phyloP scores from a whole-genome alignment of 2,797 vertebrate genomes.

The Notoglanidium macrostoma region DNA sequence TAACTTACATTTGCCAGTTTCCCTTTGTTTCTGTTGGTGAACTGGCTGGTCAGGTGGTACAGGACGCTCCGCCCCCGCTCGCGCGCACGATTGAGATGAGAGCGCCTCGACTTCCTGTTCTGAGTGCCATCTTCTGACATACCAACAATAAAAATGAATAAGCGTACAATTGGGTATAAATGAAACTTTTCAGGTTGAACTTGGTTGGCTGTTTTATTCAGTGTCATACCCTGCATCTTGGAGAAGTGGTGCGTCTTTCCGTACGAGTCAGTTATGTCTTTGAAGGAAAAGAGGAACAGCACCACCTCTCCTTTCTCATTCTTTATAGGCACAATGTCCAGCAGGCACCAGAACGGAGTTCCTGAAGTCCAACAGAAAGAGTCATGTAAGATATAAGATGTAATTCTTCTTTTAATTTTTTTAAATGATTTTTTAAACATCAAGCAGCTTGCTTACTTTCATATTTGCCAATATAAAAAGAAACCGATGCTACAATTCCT shows the following conservation, averaged over 20 bases:
- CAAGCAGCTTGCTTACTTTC: too few species aligned
- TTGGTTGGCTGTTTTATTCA: neutral
- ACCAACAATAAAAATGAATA: neutral
- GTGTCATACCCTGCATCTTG: conserved; percentile 75
- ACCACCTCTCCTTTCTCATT: conserved; percentile 95
- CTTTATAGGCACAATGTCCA: conserved; percentile 96
- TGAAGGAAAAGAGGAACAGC: conserved; percentile 94
- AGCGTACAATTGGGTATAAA: neutral
- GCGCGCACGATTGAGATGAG: conserved; percentile 73
- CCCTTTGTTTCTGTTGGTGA: conserved; percentile 74
- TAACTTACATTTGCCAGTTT: conserved; percentile 84
- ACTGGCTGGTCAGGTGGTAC: conserved; percentile 80
- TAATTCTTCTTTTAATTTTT: neutral
- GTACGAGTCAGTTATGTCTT: conserved; percentile 87
- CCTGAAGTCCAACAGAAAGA: conserved; percentile 68
- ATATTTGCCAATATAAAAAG: neutral
- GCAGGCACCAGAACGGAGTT: conserved; percentile 86
- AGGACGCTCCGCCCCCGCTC: conserved; percentile 78
- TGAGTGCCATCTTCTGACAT: conserved; percentile 70
- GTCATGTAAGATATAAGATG: neutral
- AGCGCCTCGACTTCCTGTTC: conserved; percentile 72
- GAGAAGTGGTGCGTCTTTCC: conserved; percentile 69
- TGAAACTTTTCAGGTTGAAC: neutral
- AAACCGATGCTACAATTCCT: neutral
- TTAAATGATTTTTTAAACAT: neutral